These are phyloP conservation scores for Drosophila setosimentum DNA, from an alignment of 2,888 invertebrate genomes.

Conservation along the genomic window DNA sequence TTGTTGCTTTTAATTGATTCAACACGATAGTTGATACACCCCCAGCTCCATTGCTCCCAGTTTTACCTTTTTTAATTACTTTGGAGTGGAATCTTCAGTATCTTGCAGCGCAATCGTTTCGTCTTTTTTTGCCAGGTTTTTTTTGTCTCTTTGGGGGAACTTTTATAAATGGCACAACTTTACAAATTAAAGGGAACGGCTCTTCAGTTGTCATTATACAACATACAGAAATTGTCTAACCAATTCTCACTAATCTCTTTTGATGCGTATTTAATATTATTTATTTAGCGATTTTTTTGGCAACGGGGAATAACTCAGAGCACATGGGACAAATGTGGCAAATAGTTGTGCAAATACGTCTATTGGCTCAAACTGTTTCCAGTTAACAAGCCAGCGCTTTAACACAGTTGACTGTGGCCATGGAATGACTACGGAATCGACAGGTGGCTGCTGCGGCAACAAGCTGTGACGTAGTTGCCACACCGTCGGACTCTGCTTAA, in stretches of 20 bases:
- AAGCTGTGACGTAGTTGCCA: conserved; percentile 43
- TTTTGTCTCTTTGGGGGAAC: conserved; percentile 25
- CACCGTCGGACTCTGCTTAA: conserved; percentile 31
- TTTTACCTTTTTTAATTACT: conserved; percentile 7
- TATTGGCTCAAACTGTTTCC: conserved; percentile 30
- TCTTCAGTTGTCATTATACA: conserved; percentile 9
- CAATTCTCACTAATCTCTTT: conserved; percentile 5
- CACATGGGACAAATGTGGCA: conserved; percentile 27
- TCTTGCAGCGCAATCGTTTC: conserved; percentile 1
- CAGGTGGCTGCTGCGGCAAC: conserved; percentile 14
- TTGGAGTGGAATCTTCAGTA: conserved; percentile 6
- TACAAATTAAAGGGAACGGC: conserved; percentile 12
- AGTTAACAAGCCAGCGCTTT: conserved; percentile 7
- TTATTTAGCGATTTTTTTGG: not conserved
- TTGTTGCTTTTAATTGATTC: conserved; percentile 34
- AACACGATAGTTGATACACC: conserved; percentile 1
- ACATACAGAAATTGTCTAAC: conserved; percentile 23
- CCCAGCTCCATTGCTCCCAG: not conserved
- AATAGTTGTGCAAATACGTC: conserved; percentile 41
- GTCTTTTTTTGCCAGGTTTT: conserved; percentile 17
- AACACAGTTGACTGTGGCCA: not conserved
- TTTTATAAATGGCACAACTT: conserved; percentile 21
- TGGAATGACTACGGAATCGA: conserved; percentile 21
- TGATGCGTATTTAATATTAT: conserved; percentile 6
- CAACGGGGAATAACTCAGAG: conserved; percentile 44